These are phyloP conservation scores for Beroe ovata DNA, from an alignment of 37 sponge, comb jelly and placozoan genomes.

Conservation along the genomic window DNA sequence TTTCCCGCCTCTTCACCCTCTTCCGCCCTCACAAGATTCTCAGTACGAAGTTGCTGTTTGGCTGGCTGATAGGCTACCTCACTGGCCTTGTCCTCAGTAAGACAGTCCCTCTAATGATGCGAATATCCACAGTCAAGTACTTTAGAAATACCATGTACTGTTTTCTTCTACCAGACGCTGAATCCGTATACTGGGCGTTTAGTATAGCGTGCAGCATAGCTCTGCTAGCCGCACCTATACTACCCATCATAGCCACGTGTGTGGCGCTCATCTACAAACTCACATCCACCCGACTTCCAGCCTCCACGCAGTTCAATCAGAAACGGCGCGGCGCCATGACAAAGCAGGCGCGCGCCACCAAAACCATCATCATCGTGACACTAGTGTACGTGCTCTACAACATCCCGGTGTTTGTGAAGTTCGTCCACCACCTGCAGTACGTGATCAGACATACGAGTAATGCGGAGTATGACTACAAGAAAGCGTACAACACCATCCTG, in stretches of 20 bases:
- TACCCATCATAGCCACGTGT: conserved; percentile 49
- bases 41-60: neutral
- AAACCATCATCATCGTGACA: conserved; percentile 53
- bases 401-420: conserved; percentile 59
- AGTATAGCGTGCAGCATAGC: conserved; percentile 5
- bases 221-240: conserved; percentile 36
- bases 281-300: neutral
- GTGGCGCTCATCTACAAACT: conserved; percentile 59
- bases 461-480: conserved; percentile 7
- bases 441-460: neutral
- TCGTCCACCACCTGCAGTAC: conserved; percentile 44
- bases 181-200: conserved; percentile 13
- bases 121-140: neutral
- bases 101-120: conserved; percentile 16
- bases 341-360: conserved; percentile 33
- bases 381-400: conserved; percentile 48
- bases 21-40: conserved; percentile 34
- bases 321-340: neutral
- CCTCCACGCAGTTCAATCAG: neutral
- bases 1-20: conserved; percentile 38
- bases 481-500: conserved; percentile 46
- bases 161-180: conserved; percentile 30
- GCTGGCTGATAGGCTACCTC: conserved; percentile 5
- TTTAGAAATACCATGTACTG: conserved; percentile 60
- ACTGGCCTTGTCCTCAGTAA: conserved; percentile 32